phyloP scores from a whole-genome alignment of 2,797 vertebrate genomes.

The Emys orbicularis region DNA sequence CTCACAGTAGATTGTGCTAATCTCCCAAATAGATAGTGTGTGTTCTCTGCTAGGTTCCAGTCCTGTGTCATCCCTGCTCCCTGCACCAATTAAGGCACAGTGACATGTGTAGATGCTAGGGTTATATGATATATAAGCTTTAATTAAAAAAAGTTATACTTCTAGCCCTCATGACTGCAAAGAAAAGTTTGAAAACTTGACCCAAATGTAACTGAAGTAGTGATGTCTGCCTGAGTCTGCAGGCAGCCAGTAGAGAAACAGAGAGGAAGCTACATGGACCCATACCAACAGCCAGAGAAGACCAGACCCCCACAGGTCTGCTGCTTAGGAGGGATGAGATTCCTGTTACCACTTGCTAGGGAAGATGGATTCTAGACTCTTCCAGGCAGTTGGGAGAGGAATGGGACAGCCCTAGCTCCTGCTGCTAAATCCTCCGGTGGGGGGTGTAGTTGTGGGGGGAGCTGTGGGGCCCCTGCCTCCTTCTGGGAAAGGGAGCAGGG shows the following conservation, averaged over 20 bases:
- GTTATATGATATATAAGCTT: background rate
- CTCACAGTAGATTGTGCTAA: background rate
- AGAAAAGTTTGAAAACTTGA: no score
- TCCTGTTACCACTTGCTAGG: no score
- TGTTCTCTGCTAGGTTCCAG: background rate
- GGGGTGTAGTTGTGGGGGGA: background rate
- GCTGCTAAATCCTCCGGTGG: background rate
- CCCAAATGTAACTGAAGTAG: background rate
- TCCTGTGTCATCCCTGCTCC: background rate
- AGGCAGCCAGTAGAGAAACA: background rate
- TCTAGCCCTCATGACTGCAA: no score
- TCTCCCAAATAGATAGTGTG: background rate
- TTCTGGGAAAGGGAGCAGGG: background rate
- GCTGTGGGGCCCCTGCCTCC: background rate
- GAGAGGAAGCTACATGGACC: background rate
- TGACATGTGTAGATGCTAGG: background rate
- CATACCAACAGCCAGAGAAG: background rate
- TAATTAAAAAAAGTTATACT: background rate
- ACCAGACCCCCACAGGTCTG: background rate
- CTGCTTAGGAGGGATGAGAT: background rate
- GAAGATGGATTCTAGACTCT: background rate
- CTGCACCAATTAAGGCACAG: background rate
- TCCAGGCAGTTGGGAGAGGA: background rate
- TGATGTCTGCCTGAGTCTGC: background rate
- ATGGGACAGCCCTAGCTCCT: background rate